A percentile compares a stretch with the other conserved stretches of the same genome.
Conservation (phyloP, 2,888 invertebrate species). For the Phalangium opilio region DNA sequence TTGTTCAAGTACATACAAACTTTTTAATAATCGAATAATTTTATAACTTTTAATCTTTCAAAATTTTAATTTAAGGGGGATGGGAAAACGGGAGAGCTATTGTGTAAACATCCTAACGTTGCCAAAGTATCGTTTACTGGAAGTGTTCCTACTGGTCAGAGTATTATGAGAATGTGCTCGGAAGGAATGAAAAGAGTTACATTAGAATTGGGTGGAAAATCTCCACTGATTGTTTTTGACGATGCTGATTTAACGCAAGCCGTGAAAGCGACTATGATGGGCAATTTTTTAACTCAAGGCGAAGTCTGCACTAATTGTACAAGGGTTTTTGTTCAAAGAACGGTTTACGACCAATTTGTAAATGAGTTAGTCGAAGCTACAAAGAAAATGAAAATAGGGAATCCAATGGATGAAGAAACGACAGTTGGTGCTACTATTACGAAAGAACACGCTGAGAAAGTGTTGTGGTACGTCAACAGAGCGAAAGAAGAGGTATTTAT, state of each 20-base stretch:
- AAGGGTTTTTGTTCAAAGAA: constrained; percentile 38
- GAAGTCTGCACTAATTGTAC: constrained; percentile 44
- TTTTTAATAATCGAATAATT: too few species aligned
- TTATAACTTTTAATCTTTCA: too few species aligned
- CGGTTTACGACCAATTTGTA: constrained; percentile 33
- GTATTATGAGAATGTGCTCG: constrained; percentile 48
- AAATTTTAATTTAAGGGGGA: constrained; percentile 44
- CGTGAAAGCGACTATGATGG: constrained; percentile 40
- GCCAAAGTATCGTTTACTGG: constrained; percentile 68
- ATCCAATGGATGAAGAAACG: constrained; percentile 35
- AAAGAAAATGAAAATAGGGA: constrained; percentile 34
- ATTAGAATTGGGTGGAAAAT: constrained; percentile 77
- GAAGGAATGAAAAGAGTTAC: constrained; percentile 67
- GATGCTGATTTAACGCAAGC: constrained; percentile 47
- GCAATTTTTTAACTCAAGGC: constrained; percentile 41
- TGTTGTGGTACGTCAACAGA: constrained; percentile 33
- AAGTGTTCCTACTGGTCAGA: constrained; percentile 45
- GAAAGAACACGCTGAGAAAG: constrained; percentile 36
- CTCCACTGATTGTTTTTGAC: constrained; percentile 62
- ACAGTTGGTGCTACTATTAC: constrained; percentile 40
- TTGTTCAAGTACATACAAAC: constrained; percentile 42
- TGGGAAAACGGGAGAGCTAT: constrained; percentile 54
- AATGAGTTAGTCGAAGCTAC: constrained; percentile 32
- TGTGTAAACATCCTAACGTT: constrained; percentile 50
- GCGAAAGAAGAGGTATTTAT: constrained; percentile 34